phyloP scores from a whole-genome alignment of 2,888 invertebrate genomes.

The Scaptomyza flava region DNA sequence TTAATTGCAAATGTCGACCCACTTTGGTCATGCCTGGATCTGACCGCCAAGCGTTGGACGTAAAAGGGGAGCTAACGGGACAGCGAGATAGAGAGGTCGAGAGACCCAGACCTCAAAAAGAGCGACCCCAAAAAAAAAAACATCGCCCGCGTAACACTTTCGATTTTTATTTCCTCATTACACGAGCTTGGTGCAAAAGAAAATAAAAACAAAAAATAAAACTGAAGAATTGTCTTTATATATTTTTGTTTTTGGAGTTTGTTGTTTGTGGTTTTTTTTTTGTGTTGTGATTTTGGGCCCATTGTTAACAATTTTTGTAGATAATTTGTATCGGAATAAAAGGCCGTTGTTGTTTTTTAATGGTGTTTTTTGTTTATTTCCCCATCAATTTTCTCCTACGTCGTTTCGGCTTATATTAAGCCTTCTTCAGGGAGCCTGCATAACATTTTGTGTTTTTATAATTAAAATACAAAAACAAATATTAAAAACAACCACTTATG shows the following conservation, averaged over 20 bases:
- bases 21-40: constrained; percentile 51
- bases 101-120: constrained; percentile 31
- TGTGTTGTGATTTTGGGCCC: too few species aligned
- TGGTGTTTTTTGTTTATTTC: too few species aligned
- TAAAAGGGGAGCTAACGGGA: not conserved
- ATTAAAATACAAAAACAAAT: too few species aligned
- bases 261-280: constrained; percentile 19
- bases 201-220: constrained; percentile 22
- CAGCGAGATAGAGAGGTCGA: constrained; percentile 3
- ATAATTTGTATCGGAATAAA: too few species aligned
- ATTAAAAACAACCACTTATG: too few species aligned
- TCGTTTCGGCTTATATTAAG: too few species aligned
- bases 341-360: too few species aligned
- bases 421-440: too few species aligned
- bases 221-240: constrained; percentile 47
- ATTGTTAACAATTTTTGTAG: too few species aligned
- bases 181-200: constrained; percentile 41
- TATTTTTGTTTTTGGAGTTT: constrained; percentile 10
- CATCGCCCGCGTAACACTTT: constrained; percentile 75
- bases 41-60: constrained; percentile 25
- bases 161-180: constrained; percentile 71
- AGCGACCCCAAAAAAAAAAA: constrained; percentile 38
- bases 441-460: too few species aligned
- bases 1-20: constrained; percentile 69
- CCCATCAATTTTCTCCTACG: too few species aligned